phyloP scores from a whole-genome alignment of 2,113 vertebrate genomes.

The Athene cunicularia region DNA sequence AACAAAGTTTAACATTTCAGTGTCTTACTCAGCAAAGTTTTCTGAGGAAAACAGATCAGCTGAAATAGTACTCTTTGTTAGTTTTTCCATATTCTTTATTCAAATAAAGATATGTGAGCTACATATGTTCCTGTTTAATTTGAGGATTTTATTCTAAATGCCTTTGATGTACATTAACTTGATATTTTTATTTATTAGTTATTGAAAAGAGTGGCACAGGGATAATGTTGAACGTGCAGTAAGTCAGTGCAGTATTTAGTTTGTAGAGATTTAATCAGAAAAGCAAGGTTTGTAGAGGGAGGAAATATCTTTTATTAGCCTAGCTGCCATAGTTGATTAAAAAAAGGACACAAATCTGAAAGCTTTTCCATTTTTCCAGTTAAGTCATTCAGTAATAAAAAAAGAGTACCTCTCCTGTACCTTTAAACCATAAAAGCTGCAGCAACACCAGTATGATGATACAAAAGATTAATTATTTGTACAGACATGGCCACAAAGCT shows the following conservation, averaged over 20 bases:
- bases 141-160: conserved; percentile 14
- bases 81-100: conserved; percentile 65
- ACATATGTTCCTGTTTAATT: conserved; percentile 57
- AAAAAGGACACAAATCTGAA: not conserved
- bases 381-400: not conserved
- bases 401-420: not conserved
- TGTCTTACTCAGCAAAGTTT: conserved; percentile 57
- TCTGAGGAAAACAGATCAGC: conserved; percentile 41
- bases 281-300: not conserved
- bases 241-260: not conserved
- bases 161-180: conserved; percentile 16
- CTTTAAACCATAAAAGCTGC: not conserved
- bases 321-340: not conserved
- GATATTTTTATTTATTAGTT: conserved; percentile 39
- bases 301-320: not conserved
- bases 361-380: not conserved
- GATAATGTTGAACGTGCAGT: not conserved
- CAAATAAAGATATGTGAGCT: conserved; percentile 60
- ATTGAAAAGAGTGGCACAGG: not conserved
- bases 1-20: conserved; percentile 63
- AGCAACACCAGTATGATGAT: not conserved
- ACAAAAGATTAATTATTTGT: not conserved
- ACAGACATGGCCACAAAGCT: not conserved
- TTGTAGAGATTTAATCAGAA: conserved; percentile 8
- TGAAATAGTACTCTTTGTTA: conserved; percentile 59